Evolutionary conservation across 1,140 invertebrate genomes (phyloP).

Genomic region (Drosophila fuyamai): DNA sequence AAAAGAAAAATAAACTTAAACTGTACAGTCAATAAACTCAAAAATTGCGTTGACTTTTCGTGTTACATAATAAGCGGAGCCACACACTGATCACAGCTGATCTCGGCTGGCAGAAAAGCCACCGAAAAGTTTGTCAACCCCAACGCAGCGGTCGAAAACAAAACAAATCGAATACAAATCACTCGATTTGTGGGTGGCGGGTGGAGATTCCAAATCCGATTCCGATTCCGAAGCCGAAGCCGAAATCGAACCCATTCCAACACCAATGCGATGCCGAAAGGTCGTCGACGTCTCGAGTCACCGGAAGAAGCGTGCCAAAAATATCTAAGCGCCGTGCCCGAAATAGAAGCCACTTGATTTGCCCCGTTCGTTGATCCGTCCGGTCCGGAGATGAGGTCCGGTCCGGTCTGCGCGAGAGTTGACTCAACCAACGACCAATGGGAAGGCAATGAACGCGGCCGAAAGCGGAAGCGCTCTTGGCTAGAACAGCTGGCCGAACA

Average conservation of each 20-base stretch:
- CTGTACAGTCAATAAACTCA: conserved; percentile 65
- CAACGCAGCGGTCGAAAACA: conserved; percentile 30
- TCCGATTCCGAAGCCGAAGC: too few species aligned
- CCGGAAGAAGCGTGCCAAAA: conserved; percentile 76
- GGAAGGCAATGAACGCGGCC: conserved; percentile 22
- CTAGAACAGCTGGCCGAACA: conserved; percentile 52
- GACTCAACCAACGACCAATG: conserved; percentile 21
- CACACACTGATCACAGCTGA: conserved; percentile 45
- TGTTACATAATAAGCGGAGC: conserved; percentile 69
- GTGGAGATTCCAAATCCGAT: not conserved
- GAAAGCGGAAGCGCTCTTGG: conserved; percentile 45
- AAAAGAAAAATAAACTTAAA: conserved; percentile 8
- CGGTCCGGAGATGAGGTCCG: conserved; percentile 23
- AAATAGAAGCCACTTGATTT: conserved; percentile 50
- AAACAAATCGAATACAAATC: conserved; percentile 35
- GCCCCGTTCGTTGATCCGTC: conserved; percentile 31
- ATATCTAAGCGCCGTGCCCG: conserved; percentile 68
- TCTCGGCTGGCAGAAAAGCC: conserved; percentile 26
- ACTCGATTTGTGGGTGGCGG: conserved; percentile 6
- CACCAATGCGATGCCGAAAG: conserved; percentile 52
- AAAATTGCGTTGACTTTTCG: conserved; percentile 60
- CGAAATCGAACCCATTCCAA: conserved; percentile 14
- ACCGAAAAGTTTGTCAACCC: conserved; percentile 60
- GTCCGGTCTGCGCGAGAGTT: conserved; percentile 11
- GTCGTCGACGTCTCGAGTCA: conserved; percentile 63